Evolutionary conservation across 2,888 invertebrate species (phyloP), one percentile per base, ranked within the genome.

Genomic region (Gymnocheta viridis): DNA sequence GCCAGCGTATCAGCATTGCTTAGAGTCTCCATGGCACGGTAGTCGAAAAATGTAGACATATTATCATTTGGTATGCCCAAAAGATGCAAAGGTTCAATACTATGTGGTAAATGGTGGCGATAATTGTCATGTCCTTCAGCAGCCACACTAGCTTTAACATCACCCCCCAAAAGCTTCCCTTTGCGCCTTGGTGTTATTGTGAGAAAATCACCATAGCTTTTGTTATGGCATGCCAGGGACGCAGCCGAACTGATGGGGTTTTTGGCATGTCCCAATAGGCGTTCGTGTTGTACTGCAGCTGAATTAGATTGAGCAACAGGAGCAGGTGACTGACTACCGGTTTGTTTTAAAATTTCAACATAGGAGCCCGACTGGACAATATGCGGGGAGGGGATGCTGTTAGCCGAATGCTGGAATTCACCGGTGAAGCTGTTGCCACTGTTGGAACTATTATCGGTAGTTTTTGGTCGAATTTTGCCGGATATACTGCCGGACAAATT

Each of bases 1-100:
- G 91, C 90, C 6, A 91, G 80, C 0, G 91, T 91, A 60, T 91
- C 91, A 1, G 90, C 89, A 81, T 91, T 91, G 77, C 90, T 89
- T 4, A 91, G 85, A 1, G 89, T 89, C 60, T 91, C 90, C 88
- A 91, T 88, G 19, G 90, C 89, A 38, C 90, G 88, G 72, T 90
- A 90, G 56, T 91, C 90, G 17, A 89, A 88, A 51, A 88, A 88
- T 47, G 88, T 87, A 0, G 88, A 86, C 73, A 86, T 87, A 44
- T 86, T 88, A 47, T 89, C 88, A 54, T 87, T 88, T 19, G 88
- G 87, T 51, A 89, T 85, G 49, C 87, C 88, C n/a, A 90, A 78
- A 47, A 90, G 85, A 78, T 90, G 88, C 0, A 90, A 79, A 10
- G 91, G 88, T 38, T 91, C 90, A 73, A 90, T 90, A 27, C 88